Evolutionary conservation across 2,888 invertebrate species (phyloP).

Genomic region (Lepidocyrtinus sp.): DNA sequence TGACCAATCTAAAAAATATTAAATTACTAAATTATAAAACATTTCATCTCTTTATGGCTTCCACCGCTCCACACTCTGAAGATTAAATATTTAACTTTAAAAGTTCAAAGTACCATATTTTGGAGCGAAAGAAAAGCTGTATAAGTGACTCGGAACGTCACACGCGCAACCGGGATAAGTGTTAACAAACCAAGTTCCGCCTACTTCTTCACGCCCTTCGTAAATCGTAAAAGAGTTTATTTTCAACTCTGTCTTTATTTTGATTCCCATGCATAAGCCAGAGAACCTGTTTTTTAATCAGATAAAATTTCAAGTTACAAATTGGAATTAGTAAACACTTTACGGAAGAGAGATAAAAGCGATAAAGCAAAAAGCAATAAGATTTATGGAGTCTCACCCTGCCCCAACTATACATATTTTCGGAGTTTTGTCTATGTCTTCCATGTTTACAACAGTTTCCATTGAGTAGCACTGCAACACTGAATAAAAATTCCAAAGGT

Average conservation of each 20-base stretch:
- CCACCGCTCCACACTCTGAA: too few species aligned
- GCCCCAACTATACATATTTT: conserved; percentile 60
- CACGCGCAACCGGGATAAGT: conserved; percentile 50
- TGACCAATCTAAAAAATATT: conserved; percentile 49
- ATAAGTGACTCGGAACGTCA: conserved; percentile 45
- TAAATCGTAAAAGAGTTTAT: conserved; percentile 42
- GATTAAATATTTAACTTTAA: neutral
- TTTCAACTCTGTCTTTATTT: conserved; percentile 45
- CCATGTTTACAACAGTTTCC: too few species aligned
- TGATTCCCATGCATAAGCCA: conserved; percentile 49
- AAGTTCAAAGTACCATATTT: conserved; percentile 38
- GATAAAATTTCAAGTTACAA: neutral
- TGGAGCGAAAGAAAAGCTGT: conserved; percentile 46
- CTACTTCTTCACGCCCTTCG: conserved; percentile 40
- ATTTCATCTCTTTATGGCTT: neutral
- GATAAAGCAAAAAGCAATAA: neutral
- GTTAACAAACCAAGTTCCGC: conserved; percentile 49
- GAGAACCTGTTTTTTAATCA: conserved; percentile 29
- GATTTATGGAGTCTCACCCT: conserved; percentile 40
- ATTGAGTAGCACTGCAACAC: too few species aligned
- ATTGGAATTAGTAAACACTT: neutral
- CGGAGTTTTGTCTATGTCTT: too few species aligned
- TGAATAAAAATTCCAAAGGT: too few species aligned
- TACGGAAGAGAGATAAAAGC: too few species aligned
- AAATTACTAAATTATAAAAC: conserved; percentile 9